Percentiles rank a stretch among this genome's conserved stretches.
Evolutionary conservation across 2,113 vertebrate species (phyloP).

Genomic region (Arvicanthis niloticus): DNA sequence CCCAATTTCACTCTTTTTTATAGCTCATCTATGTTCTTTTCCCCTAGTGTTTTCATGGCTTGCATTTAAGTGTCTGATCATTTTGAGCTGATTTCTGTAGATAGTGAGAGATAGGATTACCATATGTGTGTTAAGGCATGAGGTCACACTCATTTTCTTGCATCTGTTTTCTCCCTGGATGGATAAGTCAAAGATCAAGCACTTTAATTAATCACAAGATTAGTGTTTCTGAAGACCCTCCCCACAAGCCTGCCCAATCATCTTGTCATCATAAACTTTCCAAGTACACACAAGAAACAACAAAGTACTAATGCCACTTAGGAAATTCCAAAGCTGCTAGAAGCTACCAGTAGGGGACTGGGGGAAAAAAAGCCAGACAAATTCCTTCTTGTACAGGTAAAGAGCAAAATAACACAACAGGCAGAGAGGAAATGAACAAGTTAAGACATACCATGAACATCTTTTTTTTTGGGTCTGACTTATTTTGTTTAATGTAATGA

Average conservation of each 20-base stretch:
- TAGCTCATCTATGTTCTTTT: background rate
- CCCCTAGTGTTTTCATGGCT: background rate
- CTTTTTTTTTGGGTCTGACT: background rate
- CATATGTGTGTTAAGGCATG: background rate
- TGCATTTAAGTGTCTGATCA: background rate
- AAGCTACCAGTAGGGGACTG: background rate
- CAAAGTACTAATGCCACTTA: background rate
- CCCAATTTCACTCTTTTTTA: background rate
- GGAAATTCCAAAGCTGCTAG: background rate
- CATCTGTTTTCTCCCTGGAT: background rate
- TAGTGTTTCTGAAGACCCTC: background rate
- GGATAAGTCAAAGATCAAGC: background rate
- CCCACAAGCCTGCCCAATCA: background rate
- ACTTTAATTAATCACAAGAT: background rate
- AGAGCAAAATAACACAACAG: background rate
- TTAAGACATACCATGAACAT: background rate
- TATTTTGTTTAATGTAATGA: background rate
- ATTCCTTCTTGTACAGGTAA: background rate
- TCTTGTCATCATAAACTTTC: background rate
- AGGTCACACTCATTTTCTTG: background rate
- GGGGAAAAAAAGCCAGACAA: background rate
- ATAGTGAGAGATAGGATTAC: background rate
- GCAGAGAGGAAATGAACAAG: background rate
- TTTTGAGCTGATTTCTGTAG: background rate
- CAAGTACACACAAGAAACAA: background rate